These are phyloP conservation scores for Dorcus parallelipipedus DNA, from an alignment of 2,888 invertebrate genomes.

Conservation along the genomic window DNA sequence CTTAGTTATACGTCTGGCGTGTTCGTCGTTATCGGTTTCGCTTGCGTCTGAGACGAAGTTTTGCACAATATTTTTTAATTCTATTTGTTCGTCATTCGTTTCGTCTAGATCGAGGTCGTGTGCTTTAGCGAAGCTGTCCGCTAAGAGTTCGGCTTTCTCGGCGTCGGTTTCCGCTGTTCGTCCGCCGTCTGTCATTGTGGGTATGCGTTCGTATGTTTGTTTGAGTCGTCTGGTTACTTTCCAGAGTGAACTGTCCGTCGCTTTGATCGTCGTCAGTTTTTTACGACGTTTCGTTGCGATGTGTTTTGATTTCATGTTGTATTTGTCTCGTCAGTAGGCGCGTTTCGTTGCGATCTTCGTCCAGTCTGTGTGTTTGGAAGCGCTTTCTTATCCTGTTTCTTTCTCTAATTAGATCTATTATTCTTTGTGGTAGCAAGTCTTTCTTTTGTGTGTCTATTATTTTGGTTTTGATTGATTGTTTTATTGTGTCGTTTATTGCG, in stretches of 20 bases:
- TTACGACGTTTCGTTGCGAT: not conserved
- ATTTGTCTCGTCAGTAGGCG: not conserved
- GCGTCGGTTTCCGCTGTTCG: not conserved
- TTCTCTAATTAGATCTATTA: no score
- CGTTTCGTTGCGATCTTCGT: not conserved
- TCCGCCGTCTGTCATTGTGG: not conserved
- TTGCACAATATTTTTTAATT: not conserved
- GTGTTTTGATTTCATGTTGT: not conserved
- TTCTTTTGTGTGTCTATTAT: no score
- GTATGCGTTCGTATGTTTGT: not conserved
- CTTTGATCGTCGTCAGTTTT: not conserved
- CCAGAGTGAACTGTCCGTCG: not conserved
- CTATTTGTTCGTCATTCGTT: not conserved
- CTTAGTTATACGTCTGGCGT: not conserved
- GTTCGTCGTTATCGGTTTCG: not conserved
- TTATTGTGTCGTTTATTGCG: no score
- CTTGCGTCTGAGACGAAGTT: not conserved
- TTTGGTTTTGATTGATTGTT: no score
- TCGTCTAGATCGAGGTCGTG: not conserved
- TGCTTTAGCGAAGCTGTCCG: not conserved
- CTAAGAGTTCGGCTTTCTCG: not conserved
- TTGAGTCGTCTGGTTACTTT: not conserved
- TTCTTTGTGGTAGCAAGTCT: no score
- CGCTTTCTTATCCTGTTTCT: not conserved
- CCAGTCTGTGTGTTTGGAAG: not conserved